phyloP scores from a whole-genome alignment of 2,113 vertebrate species.

The Cathartes aura region DNA sequence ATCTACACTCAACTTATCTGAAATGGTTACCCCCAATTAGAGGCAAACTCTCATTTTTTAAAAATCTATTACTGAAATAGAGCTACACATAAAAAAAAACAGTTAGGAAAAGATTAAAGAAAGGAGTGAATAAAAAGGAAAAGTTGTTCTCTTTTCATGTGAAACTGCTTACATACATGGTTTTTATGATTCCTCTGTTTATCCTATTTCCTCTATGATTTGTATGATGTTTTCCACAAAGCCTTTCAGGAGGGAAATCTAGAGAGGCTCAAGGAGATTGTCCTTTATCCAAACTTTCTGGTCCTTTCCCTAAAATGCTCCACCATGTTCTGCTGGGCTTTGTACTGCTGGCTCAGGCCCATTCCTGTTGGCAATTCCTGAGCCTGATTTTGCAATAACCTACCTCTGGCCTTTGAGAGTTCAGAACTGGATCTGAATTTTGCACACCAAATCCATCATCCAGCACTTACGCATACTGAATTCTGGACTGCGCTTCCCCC shows the following conservation, averaged over 20 bases:
- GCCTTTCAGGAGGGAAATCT: neutral
- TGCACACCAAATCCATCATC: neutral
- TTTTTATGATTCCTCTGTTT: neutral
- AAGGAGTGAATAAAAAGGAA: neutral
- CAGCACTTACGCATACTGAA: fast-evolving
- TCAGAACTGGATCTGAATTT: neutral
- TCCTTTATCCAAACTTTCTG: neutral
- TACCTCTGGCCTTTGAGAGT: neutral
- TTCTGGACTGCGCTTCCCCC: neutral
- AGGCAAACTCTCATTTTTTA: neutral
- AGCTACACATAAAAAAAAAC: neutral
- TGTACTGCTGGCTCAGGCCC: neutral
- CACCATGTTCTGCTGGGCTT: neutral
- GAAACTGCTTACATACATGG: neutral
- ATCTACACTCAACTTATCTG: neutral
- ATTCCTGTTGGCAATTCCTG: neutral
- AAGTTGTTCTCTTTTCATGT: neutral
- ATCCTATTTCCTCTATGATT: neutral
- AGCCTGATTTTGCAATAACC: neutral
- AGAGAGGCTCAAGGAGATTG: neutral
- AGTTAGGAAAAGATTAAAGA: neutral
- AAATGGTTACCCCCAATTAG: neutral
- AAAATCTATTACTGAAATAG: neutral
- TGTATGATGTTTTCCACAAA: neutral
- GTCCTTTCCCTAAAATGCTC: neutral